Evolutionary conservation across 2,797 vertebrate genomes (phyloP).

Genomic region (Antennarius maculatus): DNA sequence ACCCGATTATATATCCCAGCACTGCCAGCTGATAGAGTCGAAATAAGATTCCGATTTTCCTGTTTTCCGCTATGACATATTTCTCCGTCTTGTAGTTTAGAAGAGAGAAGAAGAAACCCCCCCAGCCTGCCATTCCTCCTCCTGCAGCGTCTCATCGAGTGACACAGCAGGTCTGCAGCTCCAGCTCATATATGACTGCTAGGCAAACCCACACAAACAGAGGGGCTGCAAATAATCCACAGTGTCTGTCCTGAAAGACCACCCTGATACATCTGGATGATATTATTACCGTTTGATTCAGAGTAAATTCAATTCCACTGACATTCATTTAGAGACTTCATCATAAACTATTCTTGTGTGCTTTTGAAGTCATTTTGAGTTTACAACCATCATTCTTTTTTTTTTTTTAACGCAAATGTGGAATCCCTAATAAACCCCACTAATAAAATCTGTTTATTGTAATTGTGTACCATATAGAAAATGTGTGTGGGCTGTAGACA

Average conservation of each 20-base stretch:
- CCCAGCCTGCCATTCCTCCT: slow-evolving; percentile 80
- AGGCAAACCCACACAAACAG: slow-evolving; percentile 36
- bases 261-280: neutral
- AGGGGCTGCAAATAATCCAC: slow-evolving; percentile 18
- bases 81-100: slow-evolving; percentile 97
- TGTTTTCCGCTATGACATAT: slow-evolving; percentile 94
- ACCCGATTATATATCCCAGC: slow-evolving; percentile 89
- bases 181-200: slow-evolving; percentile 43
- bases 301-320: neutral
- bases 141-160: slow-evolving; percentile 13
- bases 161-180: slow-evolving; percentile 35
- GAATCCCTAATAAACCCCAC: too few relatives aligned
- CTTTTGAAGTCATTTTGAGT: neutral
- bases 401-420: neutral
- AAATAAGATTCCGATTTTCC: slow-evolving; percentile 91
- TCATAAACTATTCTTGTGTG: neutral
- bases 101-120: slow-evolving; percentile 81
- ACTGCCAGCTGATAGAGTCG: slow-evolving; percentile 90
- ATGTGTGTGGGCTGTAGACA: too few relatives aligned
- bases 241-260: neutral
- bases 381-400: neutral
- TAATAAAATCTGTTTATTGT: neutral
- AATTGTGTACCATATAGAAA: neutral
- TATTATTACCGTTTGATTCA: neutral
- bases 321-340: neutral